These are phyloP conservation scores for Pantherophis vulpinus DNA, from an alignment of 2,797 vertebrate genomes.

Conservation along the genomic window DNA sequence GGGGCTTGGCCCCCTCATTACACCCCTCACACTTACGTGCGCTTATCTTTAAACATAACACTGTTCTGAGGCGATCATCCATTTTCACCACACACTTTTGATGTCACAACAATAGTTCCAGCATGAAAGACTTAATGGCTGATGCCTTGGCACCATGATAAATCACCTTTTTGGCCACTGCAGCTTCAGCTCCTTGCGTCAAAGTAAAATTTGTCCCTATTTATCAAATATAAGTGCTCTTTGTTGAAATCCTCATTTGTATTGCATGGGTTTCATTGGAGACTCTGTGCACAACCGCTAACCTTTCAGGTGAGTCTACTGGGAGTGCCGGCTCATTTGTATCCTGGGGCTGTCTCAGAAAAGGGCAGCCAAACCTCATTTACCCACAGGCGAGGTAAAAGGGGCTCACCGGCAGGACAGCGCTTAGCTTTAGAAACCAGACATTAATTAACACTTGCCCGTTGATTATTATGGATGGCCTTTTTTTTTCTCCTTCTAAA, in stretches of 20 bases:
- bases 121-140: constrained; percentile 16
- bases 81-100: constrained; percentile 54
- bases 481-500: constrained; percentile 10
- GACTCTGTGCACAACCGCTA: constrained; percentile 56
- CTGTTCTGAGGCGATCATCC: constrained; percentile 36
- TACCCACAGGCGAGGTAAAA: constrained; percentile 51
- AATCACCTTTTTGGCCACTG: constrained; percentile 47
- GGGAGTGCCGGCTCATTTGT: constrained; percentile 62
- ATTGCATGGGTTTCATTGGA: constrained; percentile 45
- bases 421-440: constrained; percentile 53
- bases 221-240: constrained; percentile 62
- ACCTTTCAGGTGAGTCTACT: constrained; percentile 64
- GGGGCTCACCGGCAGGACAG: constrained; percentile 46
- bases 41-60: constrained; percentile 54
- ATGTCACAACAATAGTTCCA: constrained; percentile 53
- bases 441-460: constrained; percentile 57
- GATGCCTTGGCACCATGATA: constrained; percentile 37
- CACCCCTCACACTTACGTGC: constrained; percentile 39
- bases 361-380: constrained; percentile 64
- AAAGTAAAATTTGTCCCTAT: constrained; percentile 61
- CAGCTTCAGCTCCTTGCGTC: constrained; percentile 31
- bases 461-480: constrained; percentile 28
- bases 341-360: constrained; percentile 11
- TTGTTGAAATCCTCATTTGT: constrained; percentile 33
- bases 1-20: constrained; percentile 41